A percentile compares a stretch with the other conserved stretches of the same genome.
phyloP scores from a whole-genome alignment of 2,113 vertebrate genomes.

The Hippocampus zosterae region DNA sequence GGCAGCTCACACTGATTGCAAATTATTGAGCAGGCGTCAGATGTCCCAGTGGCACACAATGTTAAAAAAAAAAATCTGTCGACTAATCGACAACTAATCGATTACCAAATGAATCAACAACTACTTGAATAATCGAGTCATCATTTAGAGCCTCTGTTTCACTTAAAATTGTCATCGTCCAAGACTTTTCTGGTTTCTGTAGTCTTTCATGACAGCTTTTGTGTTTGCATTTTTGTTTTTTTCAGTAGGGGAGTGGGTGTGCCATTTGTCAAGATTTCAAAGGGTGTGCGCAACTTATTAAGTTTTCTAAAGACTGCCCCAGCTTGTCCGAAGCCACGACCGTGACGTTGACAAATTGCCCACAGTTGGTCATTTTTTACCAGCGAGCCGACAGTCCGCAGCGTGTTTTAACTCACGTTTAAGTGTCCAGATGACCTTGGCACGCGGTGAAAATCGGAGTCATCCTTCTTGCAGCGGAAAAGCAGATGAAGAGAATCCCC shows the following conservation, averaged over 20 bases:
- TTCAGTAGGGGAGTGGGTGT: no score
- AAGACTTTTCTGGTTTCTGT: no score
- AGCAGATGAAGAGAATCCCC: slow-evolving; percentile 17
- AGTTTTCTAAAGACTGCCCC: neutral
- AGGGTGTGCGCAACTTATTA: no score
- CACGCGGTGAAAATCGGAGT: slow-evolving; percentile 35
- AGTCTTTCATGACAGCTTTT: no score
- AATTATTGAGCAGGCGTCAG: neutral
- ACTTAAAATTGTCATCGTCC: no score
- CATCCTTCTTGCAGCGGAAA: slow-evolving; percentile 23
- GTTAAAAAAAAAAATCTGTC: neutral
- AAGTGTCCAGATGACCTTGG: slow-evolving; percentile 37
- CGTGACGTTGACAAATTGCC: neutral
- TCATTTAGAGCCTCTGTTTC: no score
- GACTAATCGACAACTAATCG: no score
- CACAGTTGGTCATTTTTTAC: neutral
- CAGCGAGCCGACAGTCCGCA: neutral
- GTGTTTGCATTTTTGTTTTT: no score
- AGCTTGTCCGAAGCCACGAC: neutral
- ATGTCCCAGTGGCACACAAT: neutral
- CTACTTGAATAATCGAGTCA: no score
- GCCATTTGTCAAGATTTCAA: no score
- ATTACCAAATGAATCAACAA: no score
- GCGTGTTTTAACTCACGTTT: slow-evolving; percentile 22
- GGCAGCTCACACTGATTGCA: neutral